Conservation (phyloP, 2,113 vertebrate genomes). For the Semicossyphus pulcher region DNA sequence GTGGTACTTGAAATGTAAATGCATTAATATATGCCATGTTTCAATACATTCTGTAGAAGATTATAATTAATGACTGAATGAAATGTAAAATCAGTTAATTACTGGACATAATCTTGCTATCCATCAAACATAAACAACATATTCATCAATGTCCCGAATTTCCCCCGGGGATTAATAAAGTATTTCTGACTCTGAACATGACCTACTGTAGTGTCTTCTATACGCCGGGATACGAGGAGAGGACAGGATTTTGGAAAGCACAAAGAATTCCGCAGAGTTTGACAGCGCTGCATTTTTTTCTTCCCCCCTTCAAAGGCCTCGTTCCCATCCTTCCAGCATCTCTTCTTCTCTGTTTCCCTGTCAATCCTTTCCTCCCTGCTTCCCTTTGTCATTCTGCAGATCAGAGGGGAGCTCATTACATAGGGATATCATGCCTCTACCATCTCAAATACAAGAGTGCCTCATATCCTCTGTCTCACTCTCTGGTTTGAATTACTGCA, state of each 20-base stretch:
- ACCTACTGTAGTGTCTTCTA: not conserved
- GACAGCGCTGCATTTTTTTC: constrained; percentile 15
- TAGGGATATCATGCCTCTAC: constrained; percentile 45
- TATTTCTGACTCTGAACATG: too few species aligned
- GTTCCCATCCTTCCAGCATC: constrained; percentile 11
- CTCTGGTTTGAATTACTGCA: constrained; percentile 72
- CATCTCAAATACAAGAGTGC: constrained; percentile 43
- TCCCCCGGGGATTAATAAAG: too few species aligned
- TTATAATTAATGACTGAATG: too few species aligned
- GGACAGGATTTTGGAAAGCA: constrained; percentile 11
- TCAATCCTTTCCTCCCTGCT: not conserved
- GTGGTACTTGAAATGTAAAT: too few species aligned
- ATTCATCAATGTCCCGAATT: too few species aligned
- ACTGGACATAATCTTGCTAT: too few species aligned
- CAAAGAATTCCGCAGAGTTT: constrained; percentile 16
- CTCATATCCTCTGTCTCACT: constrained; percentile 48
- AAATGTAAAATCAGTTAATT: too few species aligned
- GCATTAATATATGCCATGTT: too few species aligned
- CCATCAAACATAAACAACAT: too few species aligned
- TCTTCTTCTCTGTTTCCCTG: constrained; percentile 1
- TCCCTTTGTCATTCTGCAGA: constrained; percentile 35
- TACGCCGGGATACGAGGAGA: not conserved
- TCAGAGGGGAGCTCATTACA: constrained; percentile 64
- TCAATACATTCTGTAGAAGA: too few species aligned
- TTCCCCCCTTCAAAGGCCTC: constrained; percentile 19